Evolutionary conservation across 2,888 invertebrate species (phyloP), one percentile per base, ranked within the genome.

Genomic region (Phyllotreta striolata): DNA sequence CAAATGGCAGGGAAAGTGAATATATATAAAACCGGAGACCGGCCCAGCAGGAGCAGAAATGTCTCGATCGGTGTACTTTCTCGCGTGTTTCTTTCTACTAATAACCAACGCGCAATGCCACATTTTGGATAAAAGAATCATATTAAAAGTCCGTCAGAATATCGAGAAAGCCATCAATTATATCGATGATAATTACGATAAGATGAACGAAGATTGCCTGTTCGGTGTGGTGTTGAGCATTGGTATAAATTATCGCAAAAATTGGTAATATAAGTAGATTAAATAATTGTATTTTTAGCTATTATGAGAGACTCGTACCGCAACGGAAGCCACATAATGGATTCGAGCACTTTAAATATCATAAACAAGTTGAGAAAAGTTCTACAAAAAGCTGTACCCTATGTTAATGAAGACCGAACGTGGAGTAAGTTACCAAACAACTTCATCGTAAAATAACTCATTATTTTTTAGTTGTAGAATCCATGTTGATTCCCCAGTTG

Each of bases 151-250:
- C 3, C 64, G 72, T 6, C 66, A 73, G 66, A 67, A 72, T 8
- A 63, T 74, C 37, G 70, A 73, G 40, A 67, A 58, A 56, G 68
- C 69, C 47, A 54, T 76, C 49, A 63, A 70, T 24, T 76, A 76
- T 64, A 68, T 76, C 24, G 66, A 72, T 9, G 40, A 46, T 51
- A 68, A 75, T 61, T 55, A 69, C n/a, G 55, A 71, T 35, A 62
- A 67, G 65, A 65, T 70, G 46, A 75, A 73, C 61, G 72, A 72
- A 12, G 76, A 76, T 51, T 75, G 75, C 68, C 62, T 73, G 40
- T 70, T 74, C 14, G 76, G 76, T 14, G 73, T 76, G 5, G 71
- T 66, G 6, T 64, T 76, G 14, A 71, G 72, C 13, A 66, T 66
- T 66, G 73, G 76, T 76, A 71, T 64, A 3, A 24, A 24, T 24